Conservation (phyloP, 2,113 vertebrate genomes). For the Coregonus clupeaformis region DNA sequence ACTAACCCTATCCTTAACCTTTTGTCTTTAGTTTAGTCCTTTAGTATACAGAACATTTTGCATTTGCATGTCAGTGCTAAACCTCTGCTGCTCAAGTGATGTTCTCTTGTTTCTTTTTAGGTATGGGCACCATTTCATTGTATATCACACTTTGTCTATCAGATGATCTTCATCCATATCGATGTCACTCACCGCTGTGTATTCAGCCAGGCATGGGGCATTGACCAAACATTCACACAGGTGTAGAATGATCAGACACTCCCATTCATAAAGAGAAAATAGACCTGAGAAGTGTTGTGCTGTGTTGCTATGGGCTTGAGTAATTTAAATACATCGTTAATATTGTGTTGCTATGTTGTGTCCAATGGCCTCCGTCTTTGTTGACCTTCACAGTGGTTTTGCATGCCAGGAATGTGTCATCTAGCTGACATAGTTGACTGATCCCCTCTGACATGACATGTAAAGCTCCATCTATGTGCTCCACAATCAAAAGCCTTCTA, state of each 20-base stretch:
- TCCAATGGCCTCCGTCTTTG: background rate
- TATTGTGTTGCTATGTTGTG: background rate
- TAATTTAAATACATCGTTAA: conserved; percentile 25
- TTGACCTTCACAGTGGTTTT: conserved; percentile 45
- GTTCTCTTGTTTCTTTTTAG: background rate
- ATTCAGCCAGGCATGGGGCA: background rate
- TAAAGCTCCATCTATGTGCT: background rate
- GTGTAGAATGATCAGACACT: background rate
- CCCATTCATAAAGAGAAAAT: background rate
- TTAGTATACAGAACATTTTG: no score
- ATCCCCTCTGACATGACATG: conserved; percentile 10
- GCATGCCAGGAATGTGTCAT: conserved; percentile 21
- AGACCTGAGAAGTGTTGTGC: background rate
- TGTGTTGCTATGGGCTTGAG: background rate
- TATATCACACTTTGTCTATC: background rate
- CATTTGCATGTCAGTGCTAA: no score
- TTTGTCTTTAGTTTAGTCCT: no score
- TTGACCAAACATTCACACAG: background rate
- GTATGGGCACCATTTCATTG: background rate
- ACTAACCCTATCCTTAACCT: no score
- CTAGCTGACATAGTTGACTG: conserved; percentile 30
- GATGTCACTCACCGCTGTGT: no score
- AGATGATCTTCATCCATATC: background rate
- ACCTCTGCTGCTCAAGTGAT: background rate
- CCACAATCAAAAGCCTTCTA: background rate